Percentiles rank a stretch among this genome's conserved stretches.
phyloP scores from a whole-genome alignment of 53 echinoderm and acorn worm species.

The Stichopus horrens region DNA sequence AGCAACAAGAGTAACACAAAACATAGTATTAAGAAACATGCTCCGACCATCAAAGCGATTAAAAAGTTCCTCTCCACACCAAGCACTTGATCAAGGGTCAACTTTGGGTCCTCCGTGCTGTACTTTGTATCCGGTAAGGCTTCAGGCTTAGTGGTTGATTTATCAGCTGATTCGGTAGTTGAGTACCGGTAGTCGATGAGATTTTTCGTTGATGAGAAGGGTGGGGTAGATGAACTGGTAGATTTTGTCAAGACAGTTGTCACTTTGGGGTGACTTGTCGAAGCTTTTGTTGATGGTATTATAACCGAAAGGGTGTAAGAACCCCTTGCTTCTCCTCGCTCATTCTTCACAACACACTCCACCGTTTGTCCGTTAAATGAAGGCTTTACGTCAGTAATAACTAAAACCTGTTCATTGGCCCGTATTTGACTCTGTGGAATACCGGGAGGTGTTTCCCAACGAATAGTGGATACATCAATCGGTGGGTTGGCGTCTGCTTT shows the following conservation, averaged over 20 bases:
- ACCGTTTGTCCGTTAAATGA: background rate
- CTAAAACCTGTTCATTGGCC: slow-evolving; percentile 1
- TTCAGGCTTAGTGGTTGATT: background rate
- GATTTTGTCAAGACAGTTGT: background rate
- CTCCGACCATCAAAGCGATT: slow-evolving; percentile 35
- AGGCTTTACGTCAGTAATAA: slow-evolving; percentile 12
- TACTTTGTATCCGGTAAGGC: background rate
- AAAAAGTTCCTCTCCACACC: slow-evolving; percentile 39
- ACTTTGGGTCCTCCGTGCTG: background rate
- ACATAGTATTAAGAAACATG: background rate
- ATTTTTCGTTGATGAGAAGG: background rate
- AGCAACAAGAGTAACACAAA: slow-evolving; percentile 13
- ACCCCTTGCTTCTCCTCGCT: background rate
- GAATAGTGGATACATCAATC: slow-evolving; percentile 8
- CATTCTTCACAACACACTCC: background rate
- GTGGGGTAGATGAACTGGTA: background rate
- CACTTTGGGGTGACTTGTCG: background rate
- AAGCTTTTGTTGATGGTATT: background rate
- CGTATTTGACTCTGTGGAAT: slow-evolving; percentile 15
- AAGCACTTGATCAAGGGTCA: slow-evolving; percentile 9
- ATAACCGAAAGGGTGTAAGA: background rate
- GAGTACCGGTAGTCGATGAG: background rate
- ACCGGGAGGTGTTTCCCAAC: slow-evolving; percentile 49
- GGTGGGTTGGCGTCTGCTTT: slow-evolving; percentile 52
- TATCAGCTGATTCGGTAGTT: background rate